Evolutionary conservation across 1,140 invertebrate species (phyloP).

Genomic region (Drosophila chauvacae): DNA sequence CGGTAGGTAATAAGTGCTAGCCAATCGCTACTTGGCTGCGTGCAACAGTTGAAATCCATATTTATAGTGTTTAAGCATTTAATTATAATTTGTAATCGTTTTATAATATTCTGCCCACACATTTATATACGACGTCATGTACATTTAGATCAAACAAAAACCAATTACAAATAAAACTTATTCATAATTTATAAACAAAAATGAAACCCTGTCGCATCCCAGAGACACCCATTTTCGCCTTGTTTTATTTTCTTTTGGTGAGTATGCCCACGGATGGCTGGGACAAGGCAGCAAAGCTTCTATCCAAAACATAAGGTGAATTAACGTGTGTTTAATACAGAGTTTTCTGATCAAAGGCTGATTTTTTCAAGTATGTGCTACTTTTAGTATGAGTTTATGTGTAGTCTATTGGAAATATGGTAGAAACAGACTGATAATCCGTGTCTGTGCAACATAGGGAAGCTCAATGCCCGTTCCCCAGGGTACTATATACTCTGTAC

Average conservation of each 20-base stretch:
- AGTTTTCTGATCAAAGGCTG: slow-evolving; percentile 62
- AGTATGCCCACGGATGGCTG: slow-evolving; percentile 30
- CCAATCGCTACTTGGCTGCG: slow-evolving; percentile 37
- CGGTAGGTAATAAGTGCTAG: slow-evolving; percentile 54
- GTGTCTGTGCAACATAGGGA: background rate
- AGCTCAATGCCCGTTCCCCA: background rate
- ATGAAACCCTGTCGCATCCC: slow-evolving; percentile 1
- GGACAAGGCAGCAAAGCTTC: slow-evolving; percentile 1
- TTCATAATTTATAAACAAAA: slow-evolving; percentile 71
- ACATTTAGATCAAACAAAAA: slow-evolving; percentile 75
- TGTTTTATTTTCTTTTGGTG: slow-evolving; percentile 42
- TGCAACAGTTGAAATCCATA: slow-evolving; percentile 68
- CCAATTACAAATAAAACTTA: slow-evolving; percentile 62
- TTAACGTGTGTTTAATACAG: slow-evolving; percentile 14
- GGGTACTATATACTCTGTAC: background rate
- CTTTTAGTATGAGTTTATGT: slow-evolving; percentile 50
- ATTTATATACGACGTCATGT: slow-evolving; percentile 64
- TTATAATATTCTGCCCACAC: slow-evolving; percentile 64
- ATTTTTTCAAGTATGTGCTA: slow-evolving; percentile 57
- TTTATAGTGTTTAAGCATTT: slow-evolving; percentile 71
- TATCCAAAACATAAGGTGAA: background rate
- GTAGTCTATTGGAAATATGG: background rate
- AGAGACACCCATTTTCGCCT: background rate
- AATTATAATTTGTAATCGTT: slow-evolving; percentile 76
- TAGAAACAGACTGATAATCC: background rate